phyloP scores from a whole-genome alignment of 92 coral and sea anemone genomes.

The Zoanthus sansibaricus region DNA sequence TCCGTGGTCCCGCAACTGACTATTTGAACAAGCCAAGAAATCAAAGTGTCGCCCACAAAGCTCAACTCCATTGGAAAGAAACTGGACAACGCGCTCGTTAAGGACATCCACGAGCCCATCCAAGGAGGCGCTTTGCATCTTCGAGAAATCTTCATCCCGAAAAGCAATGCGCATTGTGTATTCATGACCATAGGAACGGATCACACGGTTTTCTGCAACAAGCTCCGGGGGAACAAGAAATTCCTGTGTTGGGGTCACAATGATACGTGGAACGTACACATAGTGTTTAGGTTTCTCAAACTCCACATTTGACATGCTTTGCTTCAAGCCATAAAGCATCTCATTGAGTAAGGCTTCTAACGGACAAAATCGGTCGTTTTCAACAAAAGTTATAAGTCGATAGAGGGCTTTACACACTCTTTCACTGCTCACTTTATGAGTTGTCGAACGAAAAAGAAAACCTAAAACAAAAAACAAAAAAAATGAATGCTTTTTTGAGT shows the following conservation, averaged over 20 bases:
- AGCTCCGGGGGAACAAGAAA: conserved; percentile 87
- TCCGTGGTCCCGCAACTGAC: conserved; percentile 94
- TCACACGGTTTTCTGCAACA: conserved; percentile 92
- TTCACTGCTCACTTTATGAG: background rate
- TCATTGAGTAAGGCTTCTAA: conserved; percentile 67
- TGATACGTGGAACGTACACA: conserved; percentile 86
- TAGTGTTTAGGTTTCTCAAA: conserved; percentile 86
- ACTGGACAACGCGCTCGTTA: conserved; percentile 67
- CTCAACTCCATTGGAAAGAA: conserved; percentile 58
- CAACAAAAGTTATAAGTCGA: conserved; percentile 63
- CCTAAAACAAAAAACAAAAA: background rate
- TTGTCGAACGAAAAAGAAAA: background rate
- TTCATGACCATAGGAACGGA: conserved; percentile 81
- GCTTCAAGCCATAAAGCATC: conserved; percentile 66
- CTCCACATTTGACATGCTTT: conserved; percentile 61
- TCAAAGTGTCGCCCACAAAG: conserved; percentile 75
- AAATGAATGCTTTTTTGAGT: too few species aligned
- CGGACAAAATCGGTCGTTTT: conserved; percentile 72
- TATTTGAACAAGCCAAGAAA: conserved; percentile 93
- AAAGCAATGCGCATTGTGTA: conserved; percentile 87
- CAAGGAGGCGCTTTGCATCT: conserved; percentile 66
- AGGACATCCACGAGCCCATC: conserved; percentile 74
- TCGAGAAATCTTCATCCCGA: conserved; percentile 94
- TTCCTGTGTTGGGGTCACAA: conserved; percentile 91
- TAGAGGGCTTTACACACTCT: conserved; percentile 70